phyloP scores from a whole-genome alignment of 2,113 vertebrate species.

The Dunckerocampus dactyliophorus region DNA sequence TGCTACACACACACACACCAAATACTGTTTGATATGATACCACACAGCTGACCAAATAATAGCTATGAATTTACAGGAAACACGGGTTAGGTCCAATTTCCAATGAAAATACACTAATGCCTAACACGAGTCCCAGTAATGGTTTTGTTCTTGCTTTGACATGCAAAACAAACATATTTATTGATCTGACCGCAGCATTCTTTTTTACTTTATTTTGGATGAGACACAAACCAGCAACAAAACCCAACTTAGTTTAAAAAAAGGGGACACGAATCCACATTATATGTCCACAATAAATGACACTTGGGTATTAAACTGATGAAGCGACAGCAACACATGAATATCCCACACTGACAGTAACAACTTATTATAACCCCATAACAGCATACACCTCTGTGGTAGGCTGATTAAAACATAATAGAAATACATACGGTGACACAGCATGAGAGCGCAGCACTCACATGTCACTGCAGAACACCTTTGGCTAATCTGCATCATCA shows the following conservation, averaged over 20 bases:
- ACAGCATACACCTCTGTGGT: slow-evolving; percentile 6
- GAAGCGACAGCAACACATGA: neutral
- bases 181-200: slow-evolving; percentile 15
- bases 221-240: slow-evolving; percentile 7
- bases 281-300: neutral
- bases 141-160: slow-evolving; percentile 31
- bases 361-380: slow-evolving; percentile 36
- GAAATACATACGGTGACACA: slow-evolving; percentile 9
- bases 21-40: slow-evolving; percentile 23
- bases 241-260: neutral
- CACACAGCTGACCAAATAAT: slow-evolving; percentile 42
- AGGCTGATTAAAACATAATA: slow-evolving; percentile 18
- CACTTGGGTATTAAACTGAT: neutral
- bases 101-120: slow-evolving; percentile 36
- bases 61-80: slow-evolving; percentile 35
- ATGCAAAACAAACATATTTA: slow-evolving; percentile 25
- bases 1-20: slow-evolving; percentile 17
- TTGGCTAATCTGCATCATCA: slow-evolving; percentile 34
- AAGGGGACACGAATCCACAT: neutral
- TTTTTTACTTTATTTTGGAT: slow-evolving; percentile 17
- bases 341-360: no score
- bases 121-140: slow-evolving; percentile 7
- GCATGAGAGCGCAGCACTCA: slow-evolving; percentile 14
- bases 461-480: slow-evolving; percentile 22
- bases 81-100: slow-evolving; percentile 27